Percentiles rank a stretch among this genome's conserved stretches.
Conservation (phyloP, 37 sponge, comb jelly and placozoan genomes). For the Crambe crambe region DNA sequence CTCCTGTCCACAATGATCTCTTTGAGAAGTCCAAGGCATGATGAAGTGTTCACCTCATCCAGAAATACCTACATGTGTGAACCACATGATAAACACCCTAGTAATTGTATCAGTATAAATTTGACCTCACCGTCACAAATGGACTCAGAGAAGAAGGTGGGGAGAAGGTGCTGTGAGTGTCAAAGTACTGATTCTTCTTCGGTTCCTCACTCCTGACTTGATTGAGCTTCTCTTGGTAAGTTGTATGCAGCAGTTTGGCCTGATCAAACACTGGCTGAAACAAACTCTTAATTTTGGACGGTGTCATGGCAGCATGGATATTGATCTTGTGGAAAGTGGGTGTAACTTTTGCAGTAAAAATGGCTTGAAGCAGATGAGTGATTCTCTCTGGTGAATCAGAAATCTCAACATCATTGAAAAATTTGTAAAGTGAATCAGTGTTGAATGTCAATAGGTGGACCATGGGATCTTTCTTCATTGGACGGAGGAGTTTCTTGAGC, state of each 20-base stretch:
- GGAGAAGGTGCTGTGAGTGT: background rate
- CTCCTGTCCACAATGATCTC: conserved; percentile 80
- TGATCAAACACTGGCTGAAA: conserved; percentile 43
- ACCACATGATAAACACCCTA: background rate
- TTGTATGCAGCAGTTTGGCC: conserved; percentile 18
- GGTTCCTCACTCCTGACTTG: too few species aligned
- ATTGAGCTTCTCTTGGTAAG: background rate
- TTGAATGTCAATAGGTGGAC: conserved; percentile 25
- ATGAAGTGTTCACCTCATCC: conserved; percentile 94
- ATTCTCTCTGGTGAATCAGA: conserved; percentile 26
- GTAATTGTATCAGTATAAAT: too few species aligned
- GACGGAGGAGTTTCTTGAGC: background rate
- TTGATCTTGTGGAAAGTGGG: conserved; percentile 79
- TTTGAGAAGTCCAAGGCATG: conserved; percentile 88
- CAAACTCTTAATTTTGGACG: conserved; percentile 38
- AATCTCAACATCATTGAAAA: background rate
- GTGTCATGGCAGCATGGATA: conserved; percentile 79
- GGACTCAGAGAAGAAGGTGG: conserved; percentile 39
- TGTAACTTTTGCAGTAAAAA: conserved; percentile 46
- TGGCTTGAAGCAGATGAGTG: conserved; percentile 36
- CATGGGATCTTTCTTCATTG: conserved; percentile 44
- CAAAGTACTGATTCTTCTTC: too few species aligned
- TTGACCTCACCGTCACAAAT: too few species aligned
- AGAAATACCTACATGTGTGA: conserved; percentile 50
- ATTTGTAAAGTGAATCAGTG: background rate